Conservation (phyloP, 2,113 vertebrate genomes). For the Falco punctatus region DNA sequence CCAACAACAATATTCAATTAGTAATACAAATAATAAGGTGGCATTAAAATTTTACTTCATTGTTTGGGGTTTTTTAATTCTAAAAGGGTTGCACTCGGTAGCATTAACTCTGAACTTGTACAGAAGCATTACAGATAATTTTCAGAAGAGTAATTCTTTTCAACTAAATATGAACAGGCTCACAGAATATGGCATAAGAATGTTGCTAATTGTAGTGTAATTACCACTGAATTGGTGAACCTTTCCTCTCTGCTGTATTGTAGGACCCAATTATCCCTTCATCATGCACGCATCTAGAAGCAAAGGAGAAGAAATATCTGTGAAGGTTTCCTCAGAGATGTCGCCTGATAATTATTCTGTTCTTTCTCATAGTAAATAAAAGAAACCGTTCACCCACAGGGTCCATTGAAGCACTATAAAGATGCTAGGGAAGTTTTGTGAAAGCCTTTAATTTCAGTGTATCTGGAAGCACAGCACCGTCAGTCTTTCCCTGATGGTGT, state of each 20-base stretch:
- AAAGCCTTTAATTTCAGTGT: background rate
- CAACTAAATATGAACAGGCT: background rate
- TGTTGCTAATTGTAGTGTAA: background rate
- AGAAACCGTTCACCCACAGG: background rate
- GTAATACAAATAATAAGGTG: background rate
- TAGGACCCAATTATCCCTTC: background rate
- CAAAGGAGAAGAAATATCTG: background rate
- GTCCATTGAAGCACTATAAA: background rate
- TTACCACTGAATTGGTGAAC: background rate
- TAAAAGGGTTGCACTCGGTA: background rate
- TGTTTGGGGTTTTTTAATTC: background rate
- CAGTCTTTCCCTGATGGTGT: background rate
- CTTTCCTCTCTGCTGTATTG: background rate
- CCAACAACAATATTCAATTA: background rate
- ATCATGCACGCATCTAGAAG: background rate
- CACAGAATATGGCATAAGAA: background rate
- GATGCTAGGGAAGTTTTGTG: background rate
- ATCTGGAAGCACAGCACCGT: background rate
- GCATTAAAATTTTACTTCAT: fast-evolving
- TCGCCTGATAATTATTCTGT: background rate
- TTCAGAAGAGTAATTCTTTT: background rate
- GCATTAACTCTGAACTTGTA: background rate
- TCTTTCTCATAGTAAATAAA: background rate
- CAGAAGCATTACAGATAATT: background rate
- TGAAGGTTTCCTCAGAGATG: background rate